A percentile compares a stretch with the other conserved stretches of the same genome.
phyloP scores from a whole-genome alignment of 2,113 vertebrate species.

The Pseudopipra pipra region DNA sequence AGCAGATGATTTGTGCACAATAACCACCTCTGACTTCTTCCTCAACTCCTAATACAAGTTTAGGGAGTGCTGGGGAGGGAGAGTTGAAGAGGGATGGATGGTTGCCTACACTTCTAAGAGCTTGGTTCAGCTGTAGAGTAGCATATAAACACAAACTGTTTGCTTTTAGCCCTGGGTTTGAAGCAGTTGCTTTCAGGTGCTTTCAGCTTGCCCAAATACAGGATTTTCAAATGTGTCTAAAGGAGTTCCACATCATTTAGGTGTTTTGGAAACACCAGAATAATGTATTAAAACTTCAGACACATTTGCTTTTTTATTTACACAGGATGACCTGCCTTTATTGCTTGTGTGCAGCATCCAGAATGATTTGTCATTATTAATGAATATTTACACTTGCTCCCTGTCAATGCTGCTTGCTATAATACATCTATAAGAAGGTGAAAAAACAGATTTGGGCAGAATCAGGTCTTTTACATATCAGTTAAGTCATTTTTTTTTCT shows the following conservation, averaged over 20 bases:
- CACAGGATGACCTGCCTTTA: neutral
- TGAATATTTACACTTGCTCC: slow-evolving; percentile 28
- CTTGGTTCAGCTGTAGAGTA: neutral
- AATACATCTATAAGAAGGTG: neutral
- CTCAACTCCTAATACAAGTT: slow-evolving; percentile 64
- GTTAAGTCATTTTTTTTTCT: neutral
- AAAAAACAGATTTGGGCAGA: neutral
- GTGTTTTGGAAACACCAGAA: neutral
- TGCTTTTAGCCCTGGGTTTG: neutral
- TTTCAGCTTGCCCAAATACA: neutral
- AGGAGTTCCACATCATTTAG: neutral
- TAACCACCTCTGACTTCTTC: slow-evolving; percentile 73
- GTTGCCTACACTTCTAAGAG: slow-evolving; percentile 16
- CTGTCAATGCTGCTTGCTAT: neutral
- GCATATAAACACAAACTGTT: neutral
- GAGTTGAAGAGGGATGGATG: neutral
- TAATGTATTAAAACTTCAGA: neutral
- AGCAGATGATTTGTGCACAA: slow-evolving; percentile 89
- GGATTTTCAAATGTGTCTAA: neutral
- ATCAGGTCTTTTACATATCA: neutral
- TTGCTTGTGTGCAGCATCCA: neutral
- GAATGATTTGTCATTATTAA: slow-evolving; percentile 46
- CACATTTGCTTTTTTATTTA: neutral
- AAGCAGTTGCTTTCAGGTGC: neutral
- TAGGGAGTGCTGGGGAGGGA: neutral